Percentiles rank a stretch among this genome's conserved stretches.
Evolutionary conservation across 2,888 invertebrate species (phyloP).

Genomic region (Neocrepidodera transversa): DNA sequence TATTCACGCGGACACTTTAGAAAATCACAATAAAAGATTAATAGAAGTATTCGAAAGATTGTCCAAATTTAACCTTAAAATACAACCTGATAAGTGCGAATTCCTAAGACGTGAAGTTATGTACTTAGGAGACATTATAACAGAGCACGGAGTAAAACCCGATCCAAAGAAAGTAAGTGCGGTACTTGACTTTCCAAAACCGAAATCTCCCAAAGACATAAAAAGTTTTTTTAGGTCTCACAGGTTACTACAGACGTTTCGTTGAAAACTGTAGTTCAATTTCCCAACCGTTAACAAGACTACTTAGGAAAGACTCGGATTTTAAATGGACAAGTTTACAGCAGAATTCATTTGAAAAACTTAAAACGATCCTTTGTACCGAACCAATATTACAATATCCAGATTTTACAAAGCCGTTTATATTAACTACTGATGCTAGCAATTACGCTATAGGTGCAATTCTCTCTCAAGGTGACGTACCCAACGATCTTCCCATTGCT

Average conservation of each 20-base stretch:
- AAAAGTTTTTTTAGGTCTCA: constrained; percentile 38
- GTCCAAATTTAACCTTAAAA: constrained; percentile 34
- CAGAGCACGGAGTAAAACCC: constrained; percentile 35
- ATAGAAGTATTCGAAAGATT: constrained; percentile 41
- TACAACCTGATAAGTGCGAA: constrained; percentile 39
- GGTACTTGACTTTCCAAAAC: constrained; percentile 31
- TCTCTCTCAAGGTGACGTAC: constrained; percentile 44
- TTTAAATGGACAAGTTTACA: constrained; percentile 38
- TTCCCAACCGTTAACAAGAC: constrained; percentile 32
- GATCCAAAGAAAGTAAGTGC: constrained; percentile 31
- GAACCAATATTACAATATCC: constrained; percentile 45
- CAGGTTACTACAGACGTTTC: constrained; percentile 29
- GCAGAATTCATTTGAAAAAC: constrained; percentile 8
- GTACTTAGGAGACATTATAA: constrained; percentile 38
- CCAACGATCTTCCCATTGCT: constrained; percentile 51
- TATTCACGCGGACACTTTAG: constrained; percentile 42
- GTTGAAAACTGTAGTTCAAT: constrained; percentile 30
- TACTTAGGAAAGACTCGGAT: constrained; percentile 33
- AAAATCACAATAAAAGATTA: constrained; percentile 40
- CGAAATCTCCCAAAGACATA: constrained; percentile 34
- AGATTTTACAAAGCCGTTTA: constrained; percentile 46
- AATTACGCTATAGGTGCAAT: constrained; percentile 41
- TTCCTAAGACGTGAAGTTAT: constrained; percentile 35
- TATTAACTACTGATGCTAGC: constrained; percentile 52
- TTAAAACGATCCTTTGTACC: constrained; percentile 23